Percentiles rank a stretch among this genome's conserved stretches.
Evolutionary conservation across 2,113 vertebrate species (phyloP).

Genomic region (Neolamprologus ventralis): DNA sequence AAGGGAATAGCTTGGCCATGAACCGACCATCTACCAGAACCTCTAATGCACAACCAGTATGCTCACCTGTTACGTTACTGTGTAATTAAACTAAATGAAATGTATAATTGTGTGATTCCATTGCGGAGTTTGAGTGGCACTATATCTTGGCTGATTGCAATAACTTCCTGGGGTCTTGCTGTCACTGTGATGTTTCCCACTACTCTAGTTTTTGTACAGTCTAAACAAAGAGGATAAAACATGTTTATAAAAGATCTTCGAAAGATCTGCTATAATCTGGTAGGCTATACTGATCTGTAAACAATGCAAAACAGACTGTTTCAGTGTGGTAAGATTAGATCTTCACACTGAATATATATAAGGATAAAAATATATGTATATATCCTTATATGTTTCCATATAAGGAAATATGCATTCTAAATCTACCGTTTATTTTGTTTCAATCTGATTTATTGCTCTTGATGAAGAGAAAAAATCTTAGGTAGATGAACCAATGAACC

Average conservation of each 20-base stretch:
- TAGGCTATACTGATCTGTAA: background rate
- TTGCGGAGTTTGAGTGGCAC: background rate
- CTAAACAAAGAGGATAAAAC: background rate
- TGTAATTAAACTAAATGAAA: background rate
- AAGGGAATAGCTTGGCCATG: background rate
- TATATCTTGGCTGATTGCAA: background rate
- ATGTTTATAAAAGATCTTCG: background rate
- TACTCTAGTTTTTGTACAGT: background rate
- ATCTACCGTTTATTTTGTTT: background rate
- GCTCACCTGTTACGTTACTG: background rate
- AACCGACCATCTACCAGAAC: background rate
- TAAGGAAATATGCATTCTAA: background rate
- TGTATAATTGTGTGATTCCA: background rate
- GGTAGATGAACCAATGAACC: background rate
- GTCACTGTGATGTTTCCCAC: background rate
- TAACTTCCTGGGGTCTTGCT: background rate
- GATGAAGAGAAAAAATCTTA: background rate
- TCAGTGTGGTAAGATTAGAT: background rate
- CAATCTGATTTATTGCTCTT: background rate
- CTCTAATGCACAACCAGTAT: background rate
- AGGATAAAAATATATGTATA: background rate
- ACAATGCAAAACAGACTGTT: background rate
- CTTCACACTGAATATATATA: background rate
- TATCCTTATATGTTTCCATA: background rate
- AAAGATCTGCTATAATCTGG: background rate